phyloP scores from a whole-genome alignment of 2,797 vertebrate genomes.

The Apodemus agrarius region DNA sequence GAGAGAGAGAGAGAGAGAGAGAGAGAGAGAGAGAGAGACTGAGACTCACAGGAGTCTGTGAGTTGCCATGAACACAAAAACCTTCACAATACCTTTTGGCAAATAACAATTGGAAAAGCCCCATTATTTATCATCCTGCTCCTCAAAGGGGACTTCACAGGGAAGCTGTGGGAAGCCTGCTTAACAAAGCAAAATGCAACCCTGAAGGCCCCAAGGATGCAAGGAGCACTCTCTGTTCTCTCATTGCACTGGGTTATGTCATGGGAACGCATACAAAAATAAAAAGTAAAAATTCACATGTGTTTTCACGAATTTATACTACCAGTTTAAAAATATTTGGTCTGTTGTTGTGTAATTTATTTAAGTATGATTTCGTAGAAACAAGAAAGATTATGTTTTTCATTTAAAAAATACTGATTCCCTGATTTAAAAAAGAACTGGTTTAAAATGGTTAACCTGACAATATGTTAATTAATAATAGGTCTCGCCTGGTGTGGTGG shows the following conservation, averaged over 20 bases:
- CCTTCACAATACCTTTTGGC: constrained; percentile 80
- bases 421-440: constrained; percentile 16
- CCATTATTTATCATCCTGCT: constrained; percentile 85
- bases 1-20: too few species aligned
- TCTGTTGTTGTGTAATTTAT: background rate
- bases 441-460: background rate
- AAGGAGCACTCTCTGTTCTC: constrained; percentile 72
- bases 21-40: too few species aligned
- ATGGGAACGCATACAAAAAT: background rate
- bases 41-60: constrained; percentile 72
- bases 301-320: background rate
- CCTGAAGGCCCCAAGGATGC: constrained; percentile 70
- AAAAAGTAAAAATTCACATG: background rate
- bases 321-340: background rate
- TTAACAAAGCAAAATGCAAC: constrained; percentile 72
- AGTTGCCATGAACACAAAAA: constrained; percentile 73
- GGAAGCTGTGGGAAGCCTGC: constrained; percentile 79
- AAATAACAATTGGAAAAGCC: constrained; percentile 80
- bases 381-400: background rate
- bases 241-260: background rate
- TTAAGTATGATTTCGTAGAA: background rate
- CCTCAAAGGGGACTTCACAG: constrained; percentile 78
- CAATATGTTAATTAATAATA: background rate
- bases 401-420: background rate
- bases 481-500: too few species aligned